Base-by-base conservation (phyloP, 2,113 vertebrate genomes). In the Boulengeromyrus knoepffleri region DNA sequence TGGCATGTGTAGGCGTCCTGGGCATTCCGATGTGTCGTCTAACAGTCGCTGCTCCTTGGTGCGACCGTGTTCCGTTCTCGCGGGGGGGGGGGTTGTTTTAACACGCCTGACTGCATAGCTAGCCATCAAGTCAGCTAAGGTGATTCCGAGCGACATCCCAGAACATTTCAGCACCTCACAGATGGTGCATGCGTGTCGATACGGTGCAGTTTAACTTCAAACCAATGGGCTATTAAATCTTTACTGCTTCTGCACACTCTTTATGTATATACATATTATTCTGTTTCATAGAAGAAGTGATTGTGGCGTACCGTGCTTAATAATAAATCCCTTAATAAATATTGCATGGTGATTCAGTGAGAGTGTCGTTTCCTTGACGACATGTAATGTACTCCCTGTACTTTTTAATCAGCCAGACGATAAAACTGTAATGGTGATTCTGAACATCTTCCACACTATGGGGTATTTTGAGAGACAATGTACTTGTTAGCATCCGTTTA, bases 311-410 rank as follows among this genome's bases (percentile, higher is more conserved):
- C 74, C 0, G 6, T 80, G 31, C 74, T 80, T 42, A 36, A 42
- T 77, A 77, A 77, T 77, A 80, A 17, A 80, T 80, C 74, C 36
- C 74, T 80, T 80, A 80, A 70, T 70, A 70, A 80, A 80, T 80
- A 39, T 80, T 80, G 74, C 74, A 80, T 80, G 36, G 74, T 80
- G 74, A 80, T 36, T 80, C 74, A 80, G 74, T 80, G 74, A 80
- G 74, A 80, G 74, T 80, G 7, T 39, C 36, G 74, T 80, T 19
- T 80, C 74, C 74, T 80, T 80, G 74, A 36, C 74, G 36, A 80
- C 74, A 42, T 80, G 74, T 80, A 80, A 36, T 42, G 36, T 19
- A 80, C 74, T 42, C 62, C 62, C 74, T 80, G 36, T 80, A 80
- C 74, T 80, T 80, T 80, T 80, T 42, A 80, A 42, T 42, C 74